Conservation (phyloP, 1,140 invertebrate genomes). For the Acyrthosiphon pisum region DNA sequence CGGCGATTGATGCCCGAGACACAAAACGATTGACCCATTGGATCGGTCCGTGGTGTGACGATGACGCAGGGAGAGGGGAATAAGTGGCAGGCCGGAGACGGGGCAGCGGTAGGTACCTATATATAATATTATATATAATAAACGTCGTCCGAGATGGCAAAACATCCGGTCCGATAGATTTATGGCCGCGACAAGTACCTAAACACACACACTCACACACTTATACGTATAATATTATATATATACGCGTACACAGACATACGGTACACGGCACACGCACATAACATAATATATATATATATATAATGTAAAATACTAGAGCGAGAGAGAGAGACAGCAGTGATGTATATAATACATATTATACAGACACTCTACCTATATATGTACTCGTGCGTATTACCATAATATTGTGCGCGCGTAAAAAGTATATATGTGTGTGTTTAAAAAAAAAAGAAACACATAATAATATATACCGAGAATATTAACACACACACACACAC, state of each 20-base stretch:
- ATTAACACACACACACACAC: not conserved
- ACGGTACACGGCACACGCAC: not conserved
- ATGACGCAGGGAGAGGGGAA: no score
- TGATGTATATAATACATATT: not conserved
- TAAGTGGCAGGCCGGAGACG: not conserved
- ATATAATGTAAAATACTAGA: not conserved
- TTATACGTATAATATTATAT: not conserved
- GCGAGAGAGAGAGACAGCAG: not conserved
- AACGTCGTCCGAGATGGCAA: conserved; percentile 16
- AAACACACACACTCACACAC: not conserved
- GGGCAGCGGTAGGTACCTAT: not conserved
- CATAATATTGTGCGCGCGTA: not conserved
- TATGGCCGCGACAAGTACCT: not conserved
- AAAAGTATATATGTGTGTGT: not conserved
- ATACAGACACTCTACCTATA: not conserved
- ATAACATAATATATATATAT: not conserved
- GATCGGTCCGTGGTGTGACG: no score
- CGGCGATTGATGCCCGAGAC: not conserved
- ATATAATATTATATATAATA: not conserved
- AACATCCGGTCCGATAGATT: conserved; percentile 28
- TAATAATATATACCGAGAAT: not conserved
- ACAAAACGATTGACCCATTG: not conserved
- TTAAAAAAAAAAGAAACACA: not conserved
- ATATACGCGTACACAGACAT: no score
- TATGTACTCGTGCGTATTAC: not conserved